These are phyloP conservation scores for Andricus grossulariae DNA, from an alignment of 1,140 invertebrate genomes.

Conservation along the genomic window DNA sequence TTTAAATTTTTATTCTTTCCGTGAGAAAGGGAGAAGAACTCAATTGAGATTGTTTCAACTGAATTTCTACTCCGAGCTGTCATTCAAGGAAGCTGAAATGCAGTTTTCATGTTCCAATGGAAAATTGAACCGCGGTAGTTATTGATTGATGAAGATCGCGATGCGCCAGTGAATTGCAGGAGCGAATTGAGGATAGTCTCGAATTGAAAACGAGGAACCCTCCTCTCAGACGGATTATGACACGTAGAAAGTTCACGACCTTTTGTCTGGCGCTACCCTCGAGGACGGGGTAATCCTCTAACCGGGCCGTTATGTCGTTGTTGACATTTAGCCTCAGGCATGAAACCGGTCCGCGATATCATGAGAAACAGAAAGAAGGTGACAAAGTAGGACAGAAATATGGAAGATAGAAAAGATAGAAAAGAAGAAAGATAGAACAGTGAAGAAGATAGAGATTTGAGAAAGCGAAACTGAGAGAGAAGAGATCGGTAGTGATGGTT, in stretches of 20 bases:
- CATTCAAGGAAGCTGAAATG: no score
- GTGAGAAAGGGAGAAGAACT: no score
- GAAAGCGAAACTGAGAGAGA: slow-evolving; percentile 32
- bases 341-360: slow-evolving; percentile 61
- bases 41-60: no score
- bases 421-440: slow-evolving; percentile 10
- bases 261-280: slow-evolving; percentile 67
- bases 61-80: no score
- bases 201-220: slow-evolving; percentile 20
- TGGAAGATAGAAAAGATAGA: slow-evolving; percentile 19
- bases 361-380: slow-evolving; percentile 34
- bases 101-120: not conserved
- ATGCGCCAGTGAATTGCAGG: slow-evolving; percentile 29
- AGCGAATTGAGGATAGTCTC: slow-evolving; percentile 36
- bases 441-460: slow-evolving; percentile 36
- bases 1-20: no score
- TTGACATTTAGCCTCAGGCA: slow-evolving; percentile 71
- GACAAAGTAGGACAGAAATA: slow-evolving; percentile 34
- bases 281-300: slow-evolving; percentile 66
- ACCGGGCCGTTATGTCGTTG: slow-evolving; percentile 69
- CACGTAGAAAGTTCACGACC: slow-evolving; percentile 71
- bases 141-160: slow-evolving; percentile 8
- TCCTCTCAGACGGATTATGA: slow-evolving; percentile 70
- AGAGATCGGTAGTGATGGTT: not conserved
- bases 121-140: not conserved